A percentile compares a stretch with the other conserved stretches of the same genome.
Conservation (phyloP, 2,797 vertebrate genomes). For the Sciaenops ocellatus region DNA sequence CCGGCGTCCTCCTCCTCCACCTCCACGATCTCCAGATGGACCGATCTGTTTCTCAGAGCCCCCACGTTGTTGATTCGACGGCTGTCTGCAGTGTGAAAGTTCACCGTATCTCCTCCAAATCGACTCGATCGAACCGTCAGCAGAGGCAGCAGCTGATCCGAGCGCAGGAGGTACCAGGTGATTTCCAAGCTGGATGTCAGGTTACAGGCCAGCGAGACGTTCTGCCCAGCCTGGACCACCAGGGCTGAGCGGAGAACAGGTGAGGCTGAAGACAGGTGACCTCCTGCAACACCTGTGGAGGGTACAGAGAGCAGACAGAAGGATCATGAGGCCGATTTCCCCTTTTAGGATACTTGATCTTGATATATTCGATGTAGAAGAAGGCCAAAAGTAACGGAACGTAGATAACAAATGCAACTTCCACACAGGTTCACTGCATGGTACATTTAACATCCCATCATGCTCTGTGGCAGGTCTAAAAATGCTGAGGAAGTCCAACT, state of each 20-base stretch:
- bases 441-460: too few species aligned
- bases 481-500: too few species aligned
- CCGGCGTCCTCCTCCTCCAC: slow-evolving; percentile 54
- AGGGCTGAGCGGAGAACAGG: neutral
- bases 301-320: neutral
- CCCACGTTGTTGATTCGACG: fast-evolving
- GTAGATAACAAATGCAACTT: too few species aligned
- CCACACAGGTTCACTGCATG: too few species aligned
- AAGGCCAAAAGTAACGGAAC: too few species aligned
- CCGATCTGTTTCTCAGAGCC: fast-evolving
- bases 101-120: fast-evolving
- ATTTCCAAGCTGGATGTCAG: fast-evolving
- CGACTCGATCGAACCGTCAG: fast-evolving
- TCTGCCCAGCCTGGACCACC: slow-evolving; percentile 38
- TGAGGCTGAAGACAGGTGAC: slow-evolving; percentile 15
- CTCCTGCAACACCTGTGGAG: slow-evolving; percentile 39
- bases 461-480: too few species aligned
- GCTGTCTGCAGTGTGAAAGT: fast-evolving
- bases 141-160: slow-evolving; percentile 54
- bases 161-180: slow-evolving; percentile 61
- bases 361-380: neutral
- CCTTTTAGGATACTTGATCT: neutral
- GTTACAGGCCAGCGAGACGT: slow-evolving; percentile 61
- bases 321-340: neutral
- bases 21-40: slow-evolving; percentile 39